Evolutionary conservation across 2,797 vertebrate genomes (phyloP), one percentile per base, ranked within the genome.

Genomic region (Enteromius thamalakanensis): DNA sequence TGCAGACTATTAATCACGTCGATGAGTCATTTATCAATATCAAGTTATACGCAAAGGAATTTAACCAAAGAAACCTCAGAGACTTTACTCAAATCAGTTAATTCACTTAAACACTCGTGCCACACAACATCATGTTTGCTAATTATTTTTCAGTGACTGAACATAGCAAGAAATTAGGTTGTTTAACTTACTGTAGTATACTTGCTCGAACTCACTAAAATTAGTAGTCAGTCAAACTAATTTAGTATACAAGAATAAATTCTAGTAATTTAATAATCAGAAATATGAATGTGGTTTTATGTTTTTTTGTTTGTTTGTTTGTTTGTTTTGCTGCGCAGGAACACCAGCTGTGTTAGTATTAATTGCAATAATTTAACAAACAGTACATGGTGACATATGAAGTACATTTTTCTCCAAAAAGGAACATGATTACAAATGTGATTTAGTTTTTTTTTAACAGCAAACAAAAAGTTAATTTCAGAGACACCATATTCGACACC

Each of bases 21-120:
- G 2, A 71, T 32, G 47, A 71, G 68, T 53, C 45, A 72, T 83
- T 40, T 60, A 70, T 26, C 23, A 81, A 45, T 45, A 85, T 80
- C 78, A 68, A 12, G 32, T 6, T 15, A 26, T 34, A 26, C 1
- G 9, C 15, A 11, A 40, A 79, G 64, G 47, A 21, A 49, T 67
- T 67, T 32, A 67, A n/a, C 62, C 32, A 6, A 53, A 15, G 6
- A 1, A 26, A 60, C 55, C n/a, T 58, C 9, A 2, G 55, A 60
- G 11, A 51, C 23, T 26, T 70, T 26, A 2, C 15, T 17, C 1
- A 68, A 34, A 79, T 69, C 32, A 8, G 11, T 40, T 6, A 26
- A 12, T 68, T 53, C 15, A 79, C 6, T 12, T 51, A 72, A 72
- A 49, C 23, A 71, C 8, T 60, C 11, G 68, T 0, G 6, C 15